phyloP scores from a whole-genome alignment of 2,888 invertebrate genomes.

The Dyspetes luteomarginatus region DNA sequence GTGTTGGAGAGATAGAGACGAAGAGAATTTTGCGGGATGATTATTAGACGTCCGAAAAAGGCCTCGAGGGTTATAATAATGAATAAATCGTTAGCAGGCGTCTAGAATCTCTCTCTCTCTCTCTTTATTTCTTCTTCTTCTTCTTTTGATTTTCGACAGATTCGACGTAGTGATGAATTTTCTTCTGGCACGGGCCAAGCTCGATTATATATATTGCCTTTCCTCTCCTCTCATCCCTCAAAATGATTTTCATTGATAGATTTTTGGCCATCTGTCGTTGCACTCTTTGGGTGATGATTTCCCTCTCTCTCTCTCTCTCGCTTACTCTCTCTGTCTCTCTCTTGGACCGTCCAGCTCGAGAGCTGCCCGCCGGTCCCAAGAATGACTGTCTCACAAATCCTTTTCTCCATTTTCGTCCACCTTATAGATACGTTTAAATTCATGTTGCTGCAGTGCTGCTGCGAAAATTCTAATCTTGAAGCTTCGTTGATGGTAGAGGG shows the following conservation, averaged over 20 bases:
- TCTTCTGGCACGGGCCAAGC: slow-evolving; percentile 47
- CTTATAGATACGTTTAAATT: background rate
- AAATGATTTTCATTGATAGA: slow-evolving; percentile 61
- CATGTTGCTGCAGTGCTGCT: background rate
- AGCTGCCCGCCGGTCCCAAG: slow-evolving; percentile 39
- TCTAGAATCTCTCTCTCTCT: background rate
- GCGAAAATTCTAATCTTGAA: background rate
- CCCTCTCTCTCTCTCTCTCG: background rate
- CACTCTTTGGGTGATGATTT: slow-evolving; percentile 33
- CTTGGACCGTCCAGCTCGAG: slow-evolving; percentile 14
- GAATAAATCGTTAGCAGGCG: slow-evolving; percentile 30
- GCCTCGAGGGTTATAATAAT: slow-evolving; percentile 23
- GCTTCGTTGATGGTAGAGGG: slow-evolving; percentile 16
- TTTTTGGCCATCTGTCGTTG: slow-evolving; percentile 52
- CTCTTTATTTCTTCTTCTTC: background rate
- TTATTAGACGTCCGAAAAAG: slow-evolving; percentile 19
- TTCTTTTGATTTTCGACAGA: background rate
- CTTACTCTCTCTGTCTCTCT: background rate
- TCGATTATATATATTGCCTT: slow-evolving; percentile 30
- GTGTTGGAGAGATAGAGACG: slow-evolving; percentile 28
- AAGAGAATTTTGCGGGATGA: slow-evolving; percentile 42
- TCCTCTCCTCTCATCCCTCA: background rate
- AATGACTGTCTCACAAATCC: slow-evolving; percentile 52
- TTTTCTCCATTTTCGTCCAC: slow-evolving; percentile 37
- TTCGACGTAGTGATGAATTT: slow-evolving; percentile 43